Percentiles rank a stretch among this genome's conserved stretches.
Conservation (phyloP, 1,140 invertebrate species). For the Drosophila nigrodunni region DNA sequence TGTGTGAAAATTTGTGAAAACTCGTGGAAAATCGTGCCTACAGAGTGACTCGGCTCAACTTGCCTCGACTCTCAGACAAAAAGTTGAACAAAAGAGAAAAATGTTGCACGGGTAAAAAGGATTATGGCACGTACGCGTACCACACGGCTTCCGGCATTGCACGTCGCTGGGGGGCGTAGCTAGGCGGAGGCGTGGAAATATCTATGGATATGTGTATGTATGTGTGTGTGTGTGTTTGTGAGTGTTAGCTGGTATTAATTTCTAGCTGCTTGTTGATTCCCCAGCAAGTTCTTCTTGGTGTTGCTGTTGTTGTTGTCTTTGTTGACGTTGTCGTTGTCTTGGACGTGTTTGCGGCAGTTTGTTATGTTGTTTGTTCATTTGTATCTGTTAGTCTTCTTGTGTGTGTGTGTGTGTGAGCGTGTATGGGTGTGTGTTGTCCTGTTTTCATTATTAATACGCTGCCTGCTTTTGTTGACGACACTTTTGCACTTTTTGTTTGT, state of each 20-base stretch:
- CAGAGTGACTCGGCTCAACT: not conserved
- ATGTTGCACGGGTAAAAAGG: conserved; percentile 44
- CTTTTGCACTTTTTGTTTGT: conserved; percentile 42
- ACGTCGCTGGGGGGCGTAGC: conserved; percentile 26
- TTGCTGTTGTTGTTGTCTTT: conserved; percentile 5
- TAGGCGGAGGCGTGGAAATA: conserved; percentile 1
- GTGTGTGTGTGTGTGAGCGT: conserved; percentile 32
- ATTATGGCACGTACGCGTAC: conserved; percentile 56
- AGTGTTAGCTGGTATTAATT: conserved; percentile 59
- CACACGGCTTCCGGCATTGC: conserved; percentile 36
- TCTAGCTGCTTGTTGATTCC: conserved; percentile 57
- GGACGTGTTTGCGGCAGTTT: conserved; percentile 41
- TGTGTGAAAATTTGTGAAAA: conserved; percentile 22
- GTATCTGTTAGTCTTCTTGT: conserved; percentile 37
- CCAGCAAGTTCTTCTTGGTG: not conserved
- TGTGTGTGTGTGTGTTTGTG: conserved; percentile 8
- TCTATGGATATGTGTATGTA: conserved; percentile 1
- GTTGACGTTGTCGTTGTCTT: conserved; percentile 13
- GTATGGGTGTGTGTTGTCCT: conserved; percentile 26
- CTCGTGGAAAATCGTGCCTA: conserved; percentile 25
- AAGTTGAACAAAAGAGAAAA: conserved; percentile 33
- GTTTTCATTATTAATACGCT: conserved; percentile 73
- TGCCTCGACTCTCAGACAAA: not conserved
- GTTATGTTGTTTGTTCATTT: conserved; percentile 47
- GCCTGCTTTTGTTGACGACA: conserved; percentile 56